phyloP scores from a whole-genome alignment of 2,113 vertebrate species.

The Labrus mixtus region DNA sequence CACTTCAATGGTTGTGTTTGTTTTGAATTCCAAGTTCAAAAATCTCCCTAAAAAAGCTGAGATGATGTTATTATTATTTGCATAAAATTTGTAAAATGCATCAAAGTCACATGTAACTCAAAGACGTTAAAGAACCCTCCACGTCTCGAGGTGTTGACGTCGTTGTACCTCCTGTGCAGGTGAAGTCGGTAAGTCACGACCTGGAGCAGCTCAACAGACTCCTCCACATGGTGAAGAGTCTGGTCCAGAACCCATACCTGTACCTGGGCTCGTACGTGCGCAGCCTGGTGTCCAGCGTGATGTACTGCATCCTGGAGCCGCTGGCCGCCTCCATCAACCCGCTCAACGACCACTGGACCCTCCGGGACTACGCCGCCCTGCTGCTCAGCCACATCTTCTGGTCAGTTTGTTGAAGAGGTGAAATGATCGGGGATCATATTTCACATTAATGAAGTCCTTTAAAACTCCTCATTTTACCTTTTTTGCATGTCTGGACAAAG shows the following conservation, averaged over 20 bases:
- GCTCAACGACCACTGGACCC: conserved; percentile 96
- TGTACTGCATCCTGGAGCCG: conserved; percentile 94
- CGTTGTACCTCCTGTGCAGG: conserved; percentile 73
- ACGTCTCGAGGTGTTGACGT: neutral
- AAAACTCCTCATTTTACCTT: too few species aligned
- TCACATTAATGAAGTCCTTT: too few species aligned
- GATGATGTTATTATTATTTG: too few species aligned
- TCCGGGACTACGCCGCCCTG: conserved; percentile 91
- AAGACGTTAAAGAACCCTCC: too few species aligned
- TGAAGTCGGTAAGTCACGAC: conserved; percentile 94
- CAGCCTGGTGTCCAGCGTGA: conserved; percentile 92
- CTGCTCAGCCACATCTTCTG: conserved; percentile 94
- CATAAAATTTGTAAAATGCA: too few species aligned
- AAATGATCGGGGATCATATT: too few species aligned
- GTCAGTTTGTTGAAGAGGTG: conserved; percentile 68
- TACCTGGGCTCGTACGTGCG: conserved; percentile 92
- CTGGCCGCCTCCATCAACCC: conserved; percentile 96
- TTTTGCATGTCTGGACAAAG: too few species aligned
- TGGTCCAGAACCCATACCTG: conserved; percentile 92
- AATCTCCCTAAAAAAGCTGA: neutral
- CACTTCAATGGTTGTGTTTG: too few species aligned
- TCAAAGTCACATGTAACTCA: too few species aligned
- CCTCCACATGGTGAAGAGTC: conserved; percentile 91
- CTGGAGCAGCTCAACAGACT: conserved; percentile 93
- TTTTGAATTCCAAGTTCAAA: too few species aligned